These are phyloP conservation scores for Astyanax mexicanus DNA, from an alignment of 2,797 vertebrate genomes.

Conservation along the genomic window DNA sequence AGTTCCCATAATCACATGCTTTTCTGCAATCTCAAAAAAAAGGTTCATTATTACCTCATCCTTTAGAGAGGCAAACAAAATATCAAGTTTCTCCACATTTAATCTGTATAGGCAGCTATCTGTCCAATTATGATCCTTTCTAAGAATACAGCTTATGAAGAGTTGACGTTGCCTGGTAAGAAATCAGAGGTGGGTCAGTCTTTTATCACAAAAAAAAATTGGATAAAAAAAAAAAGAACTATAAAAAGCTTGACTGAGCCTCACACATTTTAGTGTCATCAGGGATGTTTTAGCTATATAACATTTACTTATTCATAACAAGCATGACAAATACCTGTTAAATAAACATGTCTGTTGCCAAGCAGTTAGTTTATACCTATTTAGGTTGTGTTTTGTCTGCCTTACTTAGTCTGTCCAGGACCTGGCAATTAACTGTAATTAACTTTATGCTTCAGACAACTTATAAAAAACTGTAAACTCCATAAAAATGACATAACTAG, in stretches of 20 bases:
- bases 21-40: constrained; percentile 9
- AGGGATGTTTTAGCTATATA: too few species aligned
- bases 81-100: constrained; percentile 19
- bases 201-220: background rate
- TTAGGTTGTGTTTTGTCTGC: background rate
- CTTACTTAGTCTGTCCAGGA: background rate
- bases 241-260: background rate
- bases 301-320: background rate
- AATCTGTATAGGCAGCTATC: constrained; percentile 11
- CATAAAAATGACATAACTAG: background rate
- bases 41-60: constrained; percentile 16
- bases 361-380: background rate
- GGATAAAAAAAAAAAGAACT: background rate
- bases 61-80: constrained; percentile 1
- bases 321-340: background rate
- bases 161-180: background rate
- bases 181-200: background rate
- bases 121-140: constrained; percentile 2
- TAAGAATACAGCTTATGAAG: background rate
- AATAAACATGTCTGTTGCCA: background rate
- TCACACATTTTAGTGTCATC: too few species aligned
- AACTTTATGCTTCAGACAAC: background rate
- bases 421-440: background rate
- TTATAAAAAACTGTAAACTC: background rate
- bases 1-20: constrained; percentile 1